Conservation (phyloP, 1,140 invertebrate species). For the Ylistrum balloti region DNA sequence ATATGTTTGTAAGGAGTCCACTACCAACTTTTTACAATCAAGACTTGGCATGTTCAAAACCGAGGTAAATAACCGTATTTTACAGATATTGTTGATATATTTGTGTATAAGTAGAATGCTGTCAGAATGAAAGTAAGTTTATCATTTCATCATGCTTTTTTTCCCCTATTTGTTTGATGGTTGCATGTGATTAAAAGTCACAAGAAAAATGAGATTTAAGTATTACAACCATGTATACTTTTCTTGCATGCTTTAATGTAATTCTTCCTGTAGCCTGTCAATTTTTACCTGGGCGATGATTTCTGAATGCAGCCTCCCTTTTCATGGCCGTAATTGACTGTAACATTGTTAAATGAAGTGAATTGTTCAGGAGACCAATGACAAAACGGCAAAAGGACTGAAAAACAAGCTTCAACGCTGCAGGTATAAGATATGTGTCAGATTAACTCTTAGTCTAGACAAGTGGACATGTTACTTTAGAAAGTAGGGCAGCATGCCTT, state of each 20-base stretch:
- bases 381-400: background rate
- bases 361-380: background rate
- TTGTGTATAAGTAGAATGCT: too few relatives aligned
- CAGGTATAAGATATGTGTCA: background rate
- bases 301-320: background rate
- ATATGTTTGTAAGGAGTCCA: background rate
- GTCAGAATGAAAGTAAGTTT: too few relatives aligned
- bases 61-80: too few relatives aligned
- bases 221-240: background rate
- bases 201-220: too few relatives aligned
- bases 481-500: constrained; percentile 37
- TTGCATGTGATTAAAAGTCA: too few relatives aligned
- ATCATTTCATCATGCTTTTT: too few relatives aligned
- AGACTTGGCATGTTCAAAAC: background rate
- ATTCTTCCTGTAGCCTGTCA: background rate
- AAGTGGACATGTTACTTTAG: background rate
- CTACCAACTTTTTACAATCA: background rate
- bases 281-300: background rate
- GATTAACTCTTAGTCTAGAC: constrained; percentile 11
- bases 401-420: background rate
- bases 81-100: too few relatives aligned
- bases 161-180: too few relatives aligned
- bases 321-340: background rate
- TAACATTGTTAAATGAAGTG: background rate
- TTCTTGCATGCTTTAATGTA: background rate